Evolutionary conservation across 1,140 invertebrate genomes (phyloP).

Genomic region (Calephelis nemesis): DNA sequence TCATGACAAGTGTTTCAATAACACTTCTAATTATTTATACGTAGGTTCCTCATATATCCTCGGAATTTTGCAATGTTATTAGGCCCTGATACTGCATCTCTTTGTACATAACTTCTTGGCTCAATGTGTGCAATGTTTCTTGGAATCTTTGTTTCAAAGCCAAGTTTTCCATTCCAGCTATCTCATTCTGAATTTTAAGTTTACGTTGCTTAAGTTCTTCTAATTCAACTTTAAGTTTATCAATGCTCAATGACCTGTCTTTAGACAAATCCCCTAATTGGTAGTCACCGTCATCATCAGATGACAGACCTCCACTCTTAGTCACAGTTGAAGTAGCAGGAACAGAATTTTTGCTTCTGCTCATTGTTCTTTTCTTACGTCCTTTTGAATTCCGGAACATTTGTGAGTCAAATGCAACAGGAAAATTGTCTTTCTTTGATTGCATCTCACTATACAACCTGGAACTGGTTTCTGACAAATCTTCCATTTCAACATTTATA

Average conservation of each 20-base stretch:
- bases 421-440: conserved; percentile 35
- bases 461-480: conserved; percentile 88
- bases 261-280: conserved; percentile 49
- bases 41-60: conserved; percentile 74
- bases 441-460: conserved; percentile 80
- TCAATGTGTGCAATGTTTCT: conserved; percentile 87
- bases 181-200: conserved; percentile 89
- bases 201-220: conserved; percentile 85
- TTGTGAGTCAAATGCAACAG: conserved; percentile 49
- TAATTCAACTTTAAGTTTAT: conserved; percentile 84
- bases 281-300: conserved; percentile 58
- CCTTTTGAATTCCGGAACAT: conserved; percentile 48
- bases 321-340: conserved; percentile 33
- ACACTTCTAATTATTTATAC: not conserved
- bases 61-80: conserved; percentile 60
- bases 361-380: conserved; percentile 25
- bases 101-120: conserved; percentile 89
- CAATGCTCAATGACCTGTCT: conserved; percentile 79
- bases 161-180: conserved; percentile 91
- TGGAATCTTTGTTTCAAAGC: conserved; percentile 90
- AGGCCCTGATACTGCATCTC: conserved; percentile 83
- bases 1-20: too few relatives aligned
- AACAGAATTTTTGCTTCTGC: conserved; percentile 20
- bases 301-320: conserved; percentile 43
- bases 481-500: conserved; percentile 88